Evolutionary conservation across 1,140 invertebrate species (phyloP), one percentile per base, ranked within the genome.

Genomic region (Ceratosolen solmsi): DNA sequence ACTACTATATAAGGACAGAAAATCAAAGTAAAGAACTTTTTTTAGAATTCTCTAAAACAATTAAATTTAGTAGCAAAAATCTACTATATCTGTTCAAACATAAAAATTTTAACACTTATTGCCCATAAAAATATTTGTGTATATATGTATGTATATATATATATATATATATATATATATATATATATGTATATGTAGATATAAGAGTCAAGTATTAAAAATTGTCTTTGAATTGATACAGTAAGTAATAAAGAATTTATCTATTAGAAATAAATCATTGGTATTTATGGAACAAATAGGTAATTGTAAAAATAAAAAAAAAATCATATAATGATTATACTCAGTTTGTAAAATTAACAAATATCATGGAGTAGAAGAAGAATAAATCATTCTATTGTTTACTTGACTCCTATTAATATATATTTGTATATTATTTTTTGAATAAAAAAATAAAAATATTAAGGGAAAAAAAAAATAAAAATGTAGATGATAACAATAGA

Each of bases 61-160:
- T 75, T 56, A 70, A 75, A 56, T 49, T n/a, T n/a, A 65, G 22
- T 36, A 81, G 25, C 22, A 81, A 80, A 65, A 36, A 81, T 2
- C 46, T 51, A 75, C 41, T 25, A 13, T 80, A 30, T 54, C 8
- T 41, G 20, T 33, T 25, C n/a, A 58, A 72, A 79, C 41, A 72
- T 17, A 46, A 71, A 41, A 56, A 71, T 27, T 41, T 54, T 56
- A 72, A 79, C 33, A 79, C 46, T 79, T 71, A 56, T 56, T 78
- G 27, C 51, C 17, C 41, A 25, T 60, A 70, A 22, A 17, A 78
- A 63, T 33, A 46, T 63, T 38, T 49, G 33, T 60, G 20, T 27
- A 25, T 79, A 56, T n/a, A n/a, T n/a, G n/a, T n/a, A n/a, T n/a
- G n/a, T n/a, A n/a, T n/a, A n/a, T n/a, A n/a, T n/a, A n/a, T n/a